Base-by-base conservation (phyloP, 2,113 vertebrate genomes). In the Nanorana parkeri region DNA sequence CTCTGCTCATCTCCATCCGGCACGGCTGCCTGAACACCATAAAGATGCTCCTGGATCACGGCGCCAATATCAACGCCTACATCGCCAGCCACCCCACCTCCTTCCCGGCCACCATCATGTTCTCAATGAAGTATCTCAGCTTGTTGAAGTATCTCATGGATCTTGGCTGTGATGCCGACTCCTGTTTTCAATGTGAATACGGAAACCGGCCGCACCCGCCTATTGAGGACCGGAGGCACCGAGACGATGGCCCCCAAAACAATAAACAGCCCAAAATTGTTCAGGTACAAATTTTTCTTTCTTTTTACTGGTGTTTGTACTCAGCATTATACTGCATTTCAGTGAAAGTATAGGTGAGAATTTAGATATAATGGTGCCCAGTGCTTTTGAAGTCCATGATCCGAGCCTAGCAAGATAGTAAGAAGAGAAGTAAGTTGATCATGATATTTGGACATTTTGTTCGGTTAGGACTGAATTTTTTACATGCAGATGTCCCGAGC, bases 61-160 rank as follows among this genome's bases (percentile, higher is more conserved):
- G 96, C 21, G 97, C 96, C 17, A 88, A 97, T 71, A 90, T 96
- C 68, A 86, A 96, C 64, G 90, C 92, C 76, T 91, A 87, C 55
- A 90, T 97, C 77, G 89, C 93, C 36, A 93, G 94, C 26, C 94
- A 92, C 56, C 90, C 94, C 11, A 95, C 95, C 0, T 84, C 93
- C 21, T 97, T 99, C 88, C 97, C 98, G 0, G 94, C 95, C 74
- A 94, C 94, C 71, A 90, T 96, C 83, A 93, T 95, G 89, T 96
- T 98, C 84, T 94, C 94, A 8, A 91, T 93, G 90, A 93, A 95
- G 87, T 95, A 92, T 84, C 89, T 96, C 73, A 86, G 91, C 0
- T 84, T 99, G 56, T 91, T 99, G 84, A 96, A 96, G 77, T 95
- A 92, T 81, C 92, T 99, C 75, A 88, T 99, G 89, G 95, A 97